phyloP scores from a whole-genome alignment of 2,113 vertebrate genomes.

The Mormyrus lacerda region DNA sequence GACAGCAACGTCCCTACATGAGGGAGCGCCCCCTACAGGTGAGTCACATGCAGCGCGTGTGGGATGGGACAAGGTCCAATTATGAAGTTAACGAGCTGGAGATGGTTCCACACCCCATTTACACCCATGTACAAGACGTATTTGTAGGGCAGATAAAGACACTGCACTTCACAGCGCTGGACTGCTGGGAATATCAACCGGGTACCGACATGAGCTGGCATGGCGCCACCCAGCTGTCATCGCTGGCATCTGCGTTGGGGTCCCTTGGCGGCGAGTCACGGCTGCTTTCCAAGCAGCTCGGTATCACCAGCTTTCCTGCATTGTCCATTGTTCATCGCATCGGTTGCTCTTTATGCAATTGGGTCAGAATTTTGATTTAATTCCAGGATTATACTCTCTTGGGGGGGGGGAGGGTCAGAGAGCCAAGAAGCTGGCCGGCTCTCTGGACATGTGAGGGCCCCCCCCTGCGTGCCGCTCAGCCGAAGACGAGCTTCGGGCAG shows the following conservation, averaged over 20 bases:
- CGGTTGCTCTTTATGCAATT: background rate
- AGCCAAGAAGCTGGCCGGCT: background rate
- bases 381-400: background rate
- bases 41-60: background rate
- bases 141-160: background rate
- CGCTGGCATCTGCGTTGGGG: background rate
- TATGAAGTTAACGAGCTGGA: background rate
- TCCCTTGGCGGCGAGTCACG: background rate
- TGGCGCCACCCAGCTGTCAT: background rate
- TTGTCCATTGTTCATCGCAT: background rate
- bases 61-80: background rate
- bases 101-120: background rate
- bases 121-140: background rate
- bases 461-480: background rate
- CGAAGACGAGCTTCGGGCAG: background rate
- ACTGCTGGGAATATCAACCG: background rate
- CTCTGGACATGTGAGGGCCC: background rate
- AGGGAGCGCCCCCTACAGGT: background rate
- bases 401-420: background rate
- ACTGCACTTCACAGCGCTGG: background rate
- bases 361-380: slow-evolving; percentile 10
- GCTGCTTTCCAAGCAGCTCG: background rate
- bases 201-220: background rate
- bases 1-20: background rate
- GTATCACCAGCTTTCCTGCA: background rate